Evolutionary conservation across 1,140 invertebrate genomes (phyloP), one percentile per base, ranked within the genome.

Genomic region (Atopsyche davidsoni): DNA sequence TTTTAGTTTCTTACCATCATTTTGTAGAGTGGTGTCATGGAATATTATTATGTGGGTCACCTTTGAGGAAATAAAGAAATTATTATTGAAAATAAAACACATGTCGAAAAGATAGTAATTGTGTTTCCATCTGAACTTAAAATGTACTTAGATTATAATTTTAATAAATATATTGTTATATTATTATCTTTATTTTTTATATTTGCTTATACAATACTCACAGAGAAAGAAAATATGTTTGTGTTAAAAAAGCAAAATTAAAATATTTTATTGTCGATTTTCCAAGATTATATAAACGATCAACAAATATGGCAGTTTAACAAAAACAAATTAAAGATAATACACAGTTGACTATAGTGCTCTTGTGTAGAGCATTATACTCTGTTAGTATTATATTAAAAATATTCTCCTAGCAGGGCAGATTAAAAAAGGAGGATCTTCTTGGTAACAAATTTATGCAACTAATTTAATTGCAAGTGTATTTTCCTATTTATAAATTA

Each of bases 31-130:
- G 3, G 81, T 82, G 0, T 77, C 77, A 2, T 86, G 83, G 83
- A 86, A 86, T 60, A 82, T 86, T 52, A 72, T 78, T 14, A 77
- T 85, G 62, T 86, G 85, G 77, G 66, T 86, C 21, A 79, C 78
- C 4, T 86, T 81, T 59, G 84, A 86, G 60, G 82, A 86, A 61
- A 64, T 85, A 40, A 86, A 86, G 53, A 47, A 44, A 16, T 3
- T 41, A 14, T 44, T 48, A n/a, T 25, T 40, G n/a, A 40, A 28
- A 28, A 7, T 9, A 28, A 39, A 24, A 28, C 23, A 39, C 4
- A 48, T 32, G 16, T 9, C 11, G 3, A 31, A 40, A 40, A 23
- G 25, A 7, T 7, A 28, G 13, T 28, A 28, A 28, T 7, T 9
- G 7, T 28, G 13, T 28, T 28, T 28, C 13, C 13, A 13, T 28